These are phyloP conservation scores for Melieria omissa DNA, from an alignment of 2,888 invertebrate species.

Conservation along the genomic window DNA sequence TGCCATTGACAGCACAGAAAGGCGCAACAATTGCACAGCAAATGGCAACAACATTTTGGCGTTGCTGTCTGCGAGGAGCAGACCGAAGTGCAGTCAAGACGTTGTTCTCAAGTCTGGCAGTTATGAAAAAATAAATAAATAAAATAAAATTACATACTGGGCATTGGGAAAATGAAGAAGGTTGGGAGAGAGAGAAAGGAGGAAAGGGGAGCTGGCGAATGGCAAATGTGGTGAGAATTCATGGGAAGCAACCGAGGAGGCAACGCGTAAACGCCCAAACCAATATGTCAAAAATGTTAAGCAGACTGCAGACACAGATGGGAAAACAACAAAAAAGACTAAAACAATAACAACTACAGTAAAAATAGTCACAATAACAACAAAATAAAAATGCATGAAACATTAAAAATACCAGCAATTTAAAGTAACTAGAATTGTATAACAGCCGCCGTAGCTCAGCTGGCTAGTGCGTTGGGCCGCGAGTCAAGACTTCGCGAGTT, in stretches of 20 bases:
- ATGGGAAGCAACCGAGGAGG: not conserved
- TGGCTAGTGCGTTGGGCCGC: no score
- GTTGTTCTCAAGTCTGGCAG: no score
- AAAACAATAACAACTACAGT: not conserved
- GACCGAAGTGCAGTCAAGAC: not conserved
- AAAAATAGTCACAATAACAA: constrained; percentile 26
- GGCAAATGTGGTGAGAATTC: not conserved
- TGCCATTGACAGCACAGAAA: constrained; percentile 7
- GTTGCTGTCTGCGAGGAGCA: not conserved
- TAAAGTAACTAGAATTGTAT: constrained; percentile 6
- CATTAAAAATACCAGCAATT: not conserved
- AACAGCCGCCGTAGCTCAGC: no score
- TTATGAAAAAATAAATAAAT: not conserved
- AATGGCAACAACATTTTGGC: not conserved
- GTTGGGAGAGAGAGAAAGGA: constrained; percentile 4
- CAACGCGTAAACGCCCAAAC: constrained; percentile 43
- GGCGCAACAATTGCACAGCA: constrained; percentile 3
- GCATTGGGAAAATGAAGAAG: constrained; percentile 2
- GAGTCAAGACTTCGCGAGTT: no score
- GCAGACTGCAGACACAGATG: constrained; percentile 41
- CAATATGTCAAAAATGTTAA: constrained; percentile 65
- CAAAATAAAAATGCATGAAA: constrained; percentile 9
- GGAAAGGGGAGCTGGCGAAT: constrained; percentile 3
- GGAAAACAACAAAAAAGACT: constrained; percentile 15
- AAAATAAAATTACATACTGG: not conserved